phyloP scores from a whole-genome alignment of 2,113 vertebrate genomes.

The Hemichromis elongatus region DNA sequence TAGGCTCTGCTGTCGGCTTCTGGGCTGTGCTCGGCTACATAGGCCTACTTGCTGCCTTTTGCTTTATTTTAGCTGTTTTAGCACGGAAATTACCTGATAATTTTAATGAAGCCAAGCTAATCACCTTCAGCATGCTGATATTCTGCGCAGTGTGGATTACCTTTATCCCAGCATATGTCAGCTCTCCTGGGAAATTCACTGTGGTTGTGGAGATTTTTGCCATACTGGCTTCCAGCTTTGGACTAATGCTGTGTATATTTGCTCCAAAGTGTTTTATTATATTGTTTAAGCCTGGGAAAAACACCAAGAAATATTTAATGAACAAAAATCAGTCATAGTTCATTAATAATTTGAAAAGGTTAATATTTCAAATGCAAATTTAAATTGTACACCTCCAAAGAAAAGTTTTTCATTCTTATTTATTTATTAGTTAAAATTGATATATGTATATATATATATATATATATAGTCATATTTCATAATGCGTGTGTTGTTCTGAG shows the following conservation, averaged over 20 bases:
- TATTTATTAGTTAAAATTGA: no score
- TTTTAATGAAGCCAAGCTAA: background rate
- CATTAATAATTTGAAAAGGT: background rate
- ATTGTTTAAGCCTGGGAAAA: conserved; percentile 38
- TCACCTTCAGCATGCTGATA: background rate
- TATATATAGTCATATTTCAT: no score
- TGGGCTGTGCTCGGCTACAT: background rate
- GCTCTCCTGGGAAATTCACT: conserved; percentile 68
- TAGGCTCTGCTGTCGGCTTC: background rate
- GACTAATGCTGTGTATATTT: conserved; percentile 48
- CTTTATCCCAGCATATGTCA: conserved; percentile 69
- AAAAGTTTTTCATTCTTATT: background rate
- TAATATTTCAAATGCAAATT: no score
- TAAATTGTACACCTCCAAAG: background rate
- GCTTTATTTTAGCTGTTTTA: background rate
- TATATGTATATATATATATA: no score
- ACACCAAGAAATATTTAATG: conserved; percentile 55
- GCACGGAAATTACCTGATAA: background rate
- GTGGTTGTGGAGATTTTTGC: conserved; percentile 72
- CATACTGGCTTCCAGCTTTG: conserved; percentile 58
- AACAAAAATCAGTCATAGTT: conserved; percentile 2
- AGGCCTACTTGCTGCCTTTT: background rate
- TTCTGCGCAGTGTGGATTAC: conserved; percentile 64
- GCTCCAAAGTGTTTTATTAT: conserved; percentile 59
- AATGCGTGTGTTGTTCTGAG: background rate